Base-by-base conservation (phyloP, 2,888 invertebrate species). In the Chymomyza fuscimana region DNA sequence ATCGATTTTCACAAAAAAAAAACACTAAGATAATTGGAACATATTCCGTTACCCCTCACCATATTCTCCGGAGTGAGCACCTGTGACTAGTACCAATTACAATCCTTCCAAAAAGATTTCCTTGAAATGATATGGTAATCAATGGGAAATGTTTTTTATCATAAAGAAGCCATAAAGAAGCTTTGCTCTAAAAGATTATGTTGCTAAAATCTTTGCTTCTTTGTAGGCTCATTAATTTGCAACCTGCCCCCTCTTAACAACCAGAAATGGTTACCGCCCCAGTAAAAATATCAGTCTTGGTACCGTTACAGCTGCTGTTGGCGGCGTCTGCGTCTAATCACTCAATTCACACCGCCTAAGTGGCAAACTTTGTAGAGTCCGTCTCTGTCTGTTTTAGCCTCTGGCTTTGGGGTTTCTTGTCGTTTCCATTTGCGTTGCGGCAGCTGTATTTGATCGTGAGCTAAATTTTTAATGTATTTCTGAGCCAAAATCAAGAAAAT, bases 261-360 rank as follows among this genome's bases (percentile, higher is more conserved):
- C 61, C 32, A 32, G 22, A 66, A 40, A 40, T 12, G 32, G 16
- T 2, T 40, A n/a, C 3, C 15, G 40, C n/a, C 60, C 52, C 66
- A 36, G 59, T 4, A 12, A 50, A 50, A 52, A n/a, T 32, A 68
- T n/a, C 22, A 15, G n/a, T 65, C 5, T 54, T 52, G 50, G 1
- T 59, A 10, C n/a, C 29, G 10, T 16, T 54, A n/a, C 51, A 7
- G 67, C 15, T 46, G 3, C 50, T 40, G 10, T 51, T 65, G 19
- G 40, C 36, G 40, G n/a, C 25, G 40, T 59, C 36, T 5, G 32
- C 64, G 56, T 70, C 64, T 86, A 86, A 87, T 86, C 83, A 87
- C 80, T 86, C 87, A 86, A 74, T 78, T 78, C 74, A 82, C 84
- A 83, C 78, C 69, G 72, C 54, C 62, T 63, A 69, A 70, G 76